Evolutionary conservation across 2,797 vertebrate genomes (phyloP).

Genomic region (Arremon aurantiirostris): DNA sequence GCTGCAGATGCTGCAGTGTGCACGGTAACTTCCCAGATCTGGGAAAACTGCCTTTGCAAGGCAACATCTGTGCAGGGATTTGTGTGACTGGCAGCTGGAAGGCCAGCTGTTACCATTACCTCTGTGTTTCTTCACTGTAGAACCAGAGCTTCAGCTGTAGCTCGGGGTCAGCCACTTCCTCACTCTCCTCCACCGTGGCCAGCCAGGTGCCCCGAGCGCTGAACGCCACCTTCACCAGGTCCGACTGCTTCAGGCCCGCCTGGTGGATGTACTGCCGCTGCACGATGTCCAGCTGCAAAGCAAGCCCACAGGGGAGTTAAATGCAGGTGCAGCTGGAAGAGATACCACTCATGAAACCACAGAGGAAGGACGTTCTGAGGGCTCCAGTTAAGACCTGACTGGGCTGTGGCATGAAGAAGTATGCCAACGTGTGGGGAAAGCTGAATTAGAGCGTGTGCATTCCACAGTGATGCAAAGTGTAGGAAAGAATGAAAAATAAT

Average conservation of each 20-base stretch:
- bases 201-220: slow-evolving; percentile 82
- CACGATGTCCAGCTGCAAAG: slow-evolving; percentile 89
- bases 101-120: slow-evolving; percentile 73
- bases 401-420: background rate
- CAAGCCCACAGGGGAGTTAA: background rate
- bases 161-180: slow-evolving; percentile 77
- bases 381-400: background rate
- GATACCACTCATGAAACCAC: rapidly evolving
- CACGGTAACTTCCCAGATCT: background rate
- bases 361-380: background rate
- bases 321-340: background rate
- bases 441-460: background rate
- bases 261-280: slow-evolving; percentile 92
- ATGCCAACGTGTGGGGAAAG: rapidly evolving
- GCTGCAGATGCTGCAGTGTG: background rate
- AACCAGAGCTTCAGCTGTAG: slow-evolving; percentile 89
- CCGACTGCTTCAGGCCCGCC: slow-evolving; percentile 82
- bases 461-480: rapidly evolving
- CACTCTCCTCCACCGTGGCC: slow-evolving; percentile 89
- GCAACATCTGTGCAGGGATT: background rate
- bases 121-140: slow-evolving; percentile 84
- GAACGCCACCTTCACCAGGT: slow-evolving; percentile 85
- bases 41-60: background rate
- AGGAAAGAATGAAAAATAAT: background rate
- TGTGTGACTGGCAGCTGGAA: background rate